Evolutionary conservation across 2,113 vertebrate genomes (phyloP), one percentile per base, ranked within the genome.

Genomic region (Podilymbus podiceps): DNA sequence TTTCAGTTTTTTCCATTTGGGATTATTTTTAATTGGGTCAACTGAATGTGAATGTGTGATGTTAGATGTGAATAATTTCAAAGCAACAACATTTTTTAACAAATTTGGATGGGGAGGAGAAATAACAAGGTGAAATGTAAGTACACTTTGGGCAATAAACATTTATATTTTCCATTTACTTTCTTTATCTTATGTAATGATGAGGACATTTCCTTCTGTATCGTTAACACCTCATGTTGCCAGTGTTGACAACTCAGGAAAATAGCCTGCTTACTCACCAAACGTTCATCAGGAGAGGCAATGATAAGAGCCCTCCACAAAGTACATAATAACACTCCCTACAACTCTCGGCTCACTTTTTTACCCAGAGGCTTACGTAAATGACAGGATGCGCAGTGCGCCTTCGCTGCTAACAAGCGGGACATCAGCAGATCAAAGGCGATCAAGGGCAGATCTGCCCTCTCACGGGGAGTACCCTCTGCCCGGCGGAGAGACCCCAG

Each of bases 241-340:
- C 88, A 87, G 88, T 40, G 94, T 84, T 96, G 96, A 96, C 96
- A 97, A 93, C 86, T 92, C 72, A 63, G 81, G 93, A 93, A 97
- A 93, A 96, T 71, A 94, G 90, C 40, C 95, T 96, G 85, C 93
- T 97, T 92, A 95, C 88, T 96, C 95, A 96, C 85, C 79, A 94
- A 96, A 84, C 67, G 4, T 78, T 96, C 90, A 93, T 71, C 93
- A 90, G 47, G 55, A 95, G 52, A 85, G 72, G 76, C 92, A 93
- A 86, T 4, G 82, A 59, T 80, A 95, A 90, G 73, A 93, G 83
- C 93, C 76, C 88, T 96, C 79, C 63, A 84, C 35, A 5, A 90
- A 80, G 64, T 22, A 79, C 85, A 89, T 66, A 82, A 78, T 79
- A 89, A 90, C 93, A 87, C 95, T 86, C 95, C 50, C 55, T 71